These are phyloP conservation scores for Notolabrus celidotus DNA, from an alignment of 2,797 vertebrate genomes.

Conservation along the genomic window DNA sequence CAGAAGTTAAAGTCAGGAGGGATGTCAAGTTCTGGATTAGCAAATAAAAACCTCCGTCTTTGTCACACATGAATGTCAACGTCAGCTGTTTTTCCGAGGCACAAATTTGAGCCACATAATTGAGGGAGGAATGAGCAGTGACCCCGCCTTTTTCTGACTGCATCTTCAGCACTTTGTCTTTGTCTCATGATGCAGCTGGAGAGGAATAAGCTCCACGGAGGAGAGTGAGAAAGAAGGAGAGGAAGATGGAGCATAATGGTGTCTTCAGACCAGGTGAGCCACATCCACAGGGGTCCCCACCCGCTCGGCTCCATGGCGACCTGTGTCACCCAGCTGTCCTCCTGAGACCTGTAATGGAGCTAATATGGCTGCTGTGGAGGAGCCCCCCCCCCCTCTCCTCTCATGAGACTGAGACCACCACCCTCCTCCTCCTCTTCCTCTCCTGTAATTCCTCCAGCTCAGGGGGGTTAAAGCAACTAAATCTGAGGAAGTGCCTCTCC, in stretches of 20 bases:
- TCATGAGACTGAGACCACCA: no score
- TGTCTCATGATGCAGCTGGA: not conserved
- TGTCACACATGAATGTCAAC: not conserved
- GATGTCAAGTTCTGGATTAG: no score
- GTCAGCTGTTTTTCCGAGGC: not conserved
- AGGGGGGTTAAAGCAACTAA: conserved; percentile 38
- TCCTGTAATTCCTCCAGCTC: conserved; percentile 41
- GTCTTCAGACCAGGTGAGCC: conserved; percentile 57
- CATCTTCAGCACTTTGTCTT: conserved; percentile 5
- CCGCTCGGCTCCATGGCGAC: conserved; percentile 48
- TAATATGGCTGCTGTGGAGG: conserved; percentile 59
- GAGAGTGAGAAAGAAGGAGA: conserved; percentile 9
- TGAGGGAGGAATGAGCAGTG: not conserved
- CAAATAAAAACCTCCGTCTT: not conserved
- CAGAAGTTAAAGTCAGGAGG: conserved; percentile 9
- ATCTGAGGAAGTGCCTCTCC: conserved; percentile 40
- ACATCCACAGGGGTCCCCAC: conserved; percentile 47
- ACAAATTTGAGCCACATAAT: not conserved
- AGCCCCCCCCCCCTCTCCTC: conserved; percentile 1
- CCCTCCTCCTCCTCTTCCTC: conserved; percentile 19
- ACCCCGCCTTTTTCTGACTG: conserved; percentile 45
- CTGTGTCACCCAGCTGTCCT: conserved; percentile 59
- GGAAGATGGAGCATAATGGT: conserved; percentile 19
- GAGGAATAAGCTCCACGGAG: not conserved
- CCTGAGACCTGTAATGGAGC: conserved; percentile 62